Conservation (phyloP, 2,797 vertebrate species). For the Carcharodon carcharias region DNA sequence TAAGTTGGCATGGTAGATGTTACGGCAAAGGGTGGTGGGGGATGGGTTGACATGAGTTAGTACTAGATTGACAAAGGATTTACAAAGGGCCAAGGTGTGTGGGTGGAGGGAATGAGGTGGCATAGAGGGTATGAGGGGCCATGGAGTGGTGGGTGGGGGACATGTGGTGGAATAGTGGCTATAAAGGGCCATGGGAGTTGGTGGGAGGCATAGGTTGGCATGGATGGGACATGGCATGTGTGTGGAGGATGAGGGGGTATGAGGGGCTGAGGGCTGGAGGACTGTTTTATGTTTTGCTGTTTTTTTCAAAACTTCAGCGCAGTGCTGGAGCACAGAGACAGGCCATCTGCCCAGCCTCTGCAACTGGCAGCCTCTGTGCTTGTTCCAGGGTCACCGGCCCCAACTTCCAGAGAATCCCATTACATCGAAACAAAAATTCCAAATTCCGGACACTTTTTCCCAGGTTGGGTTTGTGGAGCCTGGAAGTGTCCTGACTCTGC, state of each 20-base stretch:
- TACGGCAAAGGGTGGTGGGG: neutral
- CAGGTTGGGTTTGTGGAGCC: neutral
- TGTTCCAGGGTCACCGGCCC: neutral
- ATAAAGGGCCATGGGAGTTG: neutral
- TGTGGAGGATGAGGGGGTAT: too few relatives aligned
- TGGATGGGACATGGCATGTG: neutral
- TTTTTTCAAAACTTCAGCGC: too few relatives aligned
- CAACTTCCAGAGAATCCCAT: neutral
- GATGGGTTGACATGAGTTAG: too few relatives aligned
- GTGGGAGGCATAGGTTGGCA: neutral
- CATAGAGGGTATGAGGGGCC: too few relatives aligned
- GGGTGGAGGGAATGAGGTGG: too few relatives aligned
- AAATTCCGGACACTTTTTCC: neutral
- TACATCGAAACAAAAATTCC: neutral
- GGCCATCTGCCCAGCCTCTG: too few relatives aligned
- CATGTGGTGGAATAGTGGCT: neutral
- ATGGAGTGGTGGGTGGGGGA: neutral
- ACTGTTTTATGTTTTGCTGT: too few relatives aligned
- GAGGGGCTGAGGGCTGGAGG: too few relatives aligned
- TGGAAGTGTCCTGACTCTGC: neutral
- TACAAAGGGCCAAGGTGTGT: too few relatives aligned
- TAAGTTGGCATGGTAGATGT: neutral
- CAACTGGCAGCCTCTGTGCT: neutral
- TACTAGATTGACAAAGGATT: too few relatives aligned
- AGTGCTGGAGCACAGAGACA: neutral